Conservation (phyloP, 2,888 invertebrate genomes). For the Uloborus plumipes region DNA sequence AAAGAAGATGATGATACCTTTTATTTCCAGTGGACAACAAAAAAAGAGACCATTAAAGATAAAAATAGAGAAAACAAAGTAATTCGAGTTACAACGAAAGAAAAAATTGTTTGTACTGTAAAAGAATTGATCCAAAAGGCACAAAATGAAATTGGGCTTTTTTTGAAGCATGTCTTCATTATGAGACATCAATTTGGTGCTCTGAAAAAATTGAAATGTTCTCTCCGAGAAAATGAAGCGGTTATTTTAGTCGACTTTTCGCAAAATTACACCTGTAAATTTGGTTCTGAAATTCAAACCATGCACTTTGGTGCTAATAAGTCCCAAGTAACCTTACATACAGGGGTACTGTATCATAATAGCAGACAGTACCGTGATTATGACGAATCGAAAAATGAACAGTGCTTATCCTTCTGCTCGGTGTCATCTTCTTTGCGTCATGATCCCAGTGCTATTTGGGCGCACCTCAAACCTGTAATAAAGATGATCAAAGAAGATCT, state of each 20-base stretch:
- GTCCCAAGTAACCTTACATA: not conserved
- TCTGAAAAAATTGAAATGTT: not conserved
- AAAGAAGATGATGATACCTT: not conserved
- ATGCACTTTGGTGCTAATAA: not conserved
- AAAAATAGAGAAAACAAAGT: not conserved
- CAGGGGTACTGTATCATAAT: conserved; percentile 5
- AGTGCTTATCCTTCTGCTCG: not conserved
- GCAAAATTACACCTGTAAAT: not conserved
- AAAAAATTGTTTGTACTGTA: conserved; percentile 1
- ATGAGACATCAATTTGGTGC: conserved; percentile 8
- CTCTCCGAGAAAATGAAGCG: conserved; percentile 1
- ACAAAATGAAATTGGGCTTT: not conserved
- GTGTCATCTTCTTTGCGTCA: not conserved
- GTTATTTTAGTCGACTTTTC: conserved; percentile 2
- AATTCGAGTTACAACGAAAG: conserved; percentile 3
- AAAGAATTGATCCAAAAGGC: not conserved
- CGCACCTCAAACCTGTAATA: not conserved
- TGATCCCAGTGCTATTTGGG: too few relatives aligned
- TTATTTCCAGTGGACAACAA: conserved; percentile 1
- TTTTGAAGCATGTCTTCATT: not conserved
- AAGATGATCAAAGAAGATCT: not conserved
- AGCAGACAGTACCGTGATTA: not conserved
- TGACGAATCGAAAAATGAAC: not conserved
- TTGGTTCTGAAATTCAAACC: not conserved
- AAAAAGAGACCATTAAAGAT: not conserved